These are phyloP conservation scores for Guaruba guarouba DNA, from an alignment of 2,113 vertebrate species.

Conservation along the genomic window DNA sequence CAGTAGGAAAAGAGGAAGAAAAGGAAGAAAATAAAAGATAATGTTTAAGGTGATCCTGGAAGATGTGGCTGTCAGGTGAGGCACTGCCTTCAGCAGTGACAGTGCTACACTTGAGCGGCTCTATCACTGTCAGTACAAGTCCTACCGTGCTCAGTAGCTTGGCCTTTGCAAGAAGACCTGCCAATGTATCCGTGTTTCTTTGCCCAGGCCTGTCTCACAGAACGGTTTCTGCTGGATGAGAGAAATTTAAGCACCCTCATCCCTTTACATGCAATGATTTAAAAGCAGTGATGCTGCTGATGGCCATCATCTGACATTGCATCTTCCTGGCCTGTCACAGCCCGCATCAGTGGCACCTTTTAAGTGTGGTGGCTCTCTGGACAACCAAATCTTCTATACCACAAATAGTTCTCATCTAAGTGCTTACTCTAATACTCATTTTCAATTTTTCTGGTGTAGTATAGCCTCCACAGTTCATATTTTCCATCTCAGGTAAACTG, in stretches of 20 bases:
- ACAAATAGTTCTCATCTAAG: not conserved
- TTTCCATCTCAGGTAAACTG: not conserved
- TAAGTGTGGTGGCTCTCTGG: not conserved
- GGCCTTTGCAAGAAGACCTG: not conserved
- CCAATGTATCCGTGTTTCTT: rapidly evolving
- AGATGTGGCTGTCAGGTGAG: not conserved
- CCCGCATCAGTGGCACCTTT: rapidly evolving
- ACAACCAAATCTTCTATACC: not conserved
- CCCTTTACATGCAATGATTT: not conserved
- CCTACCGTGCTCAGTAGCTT: not conserved
- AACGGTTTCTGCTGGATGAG: not conserved
- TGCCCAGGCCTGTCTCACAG: not conserved
- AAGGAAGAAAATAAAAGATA: not conserved
- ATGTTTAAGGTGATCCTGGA: not conserved
- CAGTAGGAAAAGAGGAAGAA: rapidly evolving
- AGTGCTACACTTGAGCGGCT: not conserved
- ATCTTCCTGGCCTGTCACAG: not conserved
- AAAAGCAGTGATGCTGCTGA: not conserved
- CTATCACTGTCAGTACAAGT: not conserved
- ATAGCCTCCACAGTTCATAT: not conserved
- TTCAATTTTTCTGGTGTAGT: not conserved
- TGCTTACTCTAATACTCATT: not conserved
- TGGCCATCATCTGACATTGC: not conserved
- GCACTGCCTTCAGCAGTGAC: not conserved
- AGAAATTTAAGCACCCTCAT: not conserved